Evolutionary conservation across 2,888 invertebrate genomes (phyloP), one percentile per base, ranked within the genome.

Genomic region (Stenodera caucasica): DNA sequence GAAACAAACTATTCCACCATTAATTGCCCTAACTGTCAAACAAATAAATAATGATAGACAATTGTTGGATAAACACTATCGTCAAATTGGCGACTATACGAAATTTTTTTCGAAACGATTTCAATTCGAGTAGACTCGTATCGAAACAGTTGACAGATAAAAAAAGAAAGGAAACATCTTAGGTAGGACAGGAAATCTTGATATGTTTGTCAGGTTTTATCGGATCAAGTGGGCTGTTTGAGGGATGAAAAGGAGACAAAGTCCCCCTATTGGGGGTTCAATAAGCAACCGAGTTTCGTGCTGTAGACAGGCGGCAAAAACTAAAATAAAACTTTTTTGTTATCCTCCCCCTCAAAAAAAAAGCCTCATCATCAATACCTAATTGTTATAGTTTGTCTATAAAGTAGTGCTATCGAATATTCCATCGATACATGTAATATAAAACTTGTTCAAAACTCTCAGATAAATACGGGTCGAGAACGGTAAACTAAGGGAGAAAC

Each of bases 161-260:
- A 55, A 58, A 50, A 37, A 55, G 61, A 57, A 57, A 40, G 54
- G 60, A 58, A 37, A 67, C 69, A 69, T 67, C 65, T 67, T 64
- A 53, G 64, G 60, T 55, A 58, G 66, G 66, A 65, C 66, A 70
- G 71, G 68, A 74, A 75, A 77, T 76, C 77, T 77, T 77, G 77
- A 77, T 77, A 77, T 76, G 77, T 77, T 77, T 76, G 77, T 77
- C 77, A 77, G 77, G 77, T 76, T 77, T 77, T 77, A 77, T 77
- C 73, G 77, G 77, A 77, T 77, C 77, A 77, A 76, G 76, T 75
- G 74, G 75, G 75, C 71, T 65, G 72, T 67, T 64, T 58, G 58
- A 62, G 57, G 58, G 56, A 49, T 52, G 53, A 61, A 61, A 50
- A 55, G 56, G 32, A 61, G 49, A 57, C 37, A 49, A 51, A 63